These are phyloP conservation scores for Mythimna impura DNA, from an alignment of 2,888 invertebrate species.

Conservation along the genomic window DNA sequence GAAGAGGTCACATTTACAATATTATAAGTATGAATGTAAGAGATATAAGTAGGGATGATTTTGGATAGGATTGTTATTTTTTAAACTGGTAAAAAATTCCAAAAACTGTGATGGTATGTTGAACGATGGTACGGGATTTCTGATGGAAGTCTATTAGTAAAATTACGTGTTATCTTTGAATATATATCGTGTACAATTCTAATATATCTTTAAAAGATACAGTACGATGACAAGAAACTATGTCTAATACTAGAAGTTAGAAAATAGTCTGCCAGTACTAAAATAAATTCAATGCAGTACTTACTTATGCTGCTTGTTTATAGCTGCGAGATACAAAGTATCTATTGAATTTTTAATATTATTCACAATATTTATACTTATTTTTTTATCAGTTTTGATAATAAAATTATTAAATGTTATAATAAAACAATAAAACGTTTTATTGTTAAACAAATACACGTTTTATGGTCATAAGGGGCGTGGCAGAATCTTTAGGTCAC, in stretches of 20 bases:
- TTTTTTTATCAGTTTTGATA: slow-evolving; percentile 43
- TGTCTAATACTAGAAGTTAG: background rate
- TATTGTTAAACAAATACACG: slow-evolving; percentile 14
- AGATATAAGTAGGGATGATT: too few species aligned
- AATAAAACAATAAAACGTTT: slow-evolving; percentile 7
- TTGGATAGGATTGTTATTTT: too few species aligned
- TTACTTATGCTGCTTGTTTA: slow-evolving; percentile 62
- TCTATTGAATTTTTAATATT: slow-evolving; percentile 36
- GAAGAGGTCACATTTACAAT: too few species aligned
- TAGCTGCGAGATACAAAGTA: slow-evolving; percentile 63
- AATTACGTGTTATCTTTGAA: too few species aligned
- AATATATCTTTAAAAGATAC: too few species aligned
- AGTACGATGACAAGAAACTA: background rate
- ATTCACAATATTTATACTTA: slow-evolving; percentile 52
- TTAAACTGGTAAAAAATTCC: too few species aligned
- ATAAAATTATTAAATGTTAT: slow-evolving; percentile 3
- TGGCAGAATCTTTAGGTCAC: background rate
- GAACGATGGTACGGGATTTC: too few species aligned
- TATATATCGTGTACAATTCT: too few species aligned
- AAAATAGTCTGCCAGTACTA: background rate
- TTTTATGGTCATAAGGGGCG: slow-evolving; percentile 23
- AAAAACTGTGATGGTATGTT: background rate
- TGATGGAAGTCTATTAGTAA: too few species aligned
- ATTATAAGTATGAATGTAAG: too few species aligned
- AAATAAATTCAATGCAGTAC: slow-evolving; percentile 17